Evolutionary conservation across 2,113 vertebrate genomes (phyloP), one percentile per base, ranked within the genome.

Genomic region (Herpailurus yagouaroundi): DNA sequence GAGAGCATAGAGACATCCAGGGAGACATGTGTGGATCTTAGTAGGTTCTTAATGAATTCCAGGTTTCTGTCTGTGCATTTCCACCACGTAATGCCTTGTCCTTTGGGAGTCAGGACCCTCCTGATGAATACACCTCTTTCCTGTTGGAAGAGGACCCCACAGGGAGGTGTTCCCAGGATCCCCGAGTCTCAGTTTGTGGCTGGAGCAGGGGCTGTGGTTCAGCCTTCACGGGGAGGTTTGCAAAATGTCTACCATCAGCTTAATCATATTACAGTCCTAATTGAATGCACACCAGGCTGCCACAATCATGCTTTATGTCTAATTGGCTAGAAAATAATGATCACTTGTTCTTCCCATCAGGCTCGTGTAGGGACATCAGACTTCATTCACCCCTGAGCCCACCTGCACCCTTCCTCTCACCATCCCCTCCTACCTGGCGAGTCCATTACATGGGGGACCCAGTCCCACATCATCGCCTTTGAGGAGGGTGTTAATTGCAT

Each of bases 381-480:
- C 48, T 8, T 29, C 27, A 29, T 50, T 86, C 64, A 25, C 21
- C 31, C 38, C 45, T 48, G 29, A 33, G 13, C 41, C 69, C 33
- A 16, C 60, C 79, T 85, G 15, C 5, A 16, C 0, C 14, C 16
- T 21, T 45, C 19, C 15, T 6, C 89, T 18, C 7, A 68, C 29
- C 18, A 16, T 3, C 6, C 55, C 52, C 31, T 93, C 64, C 25
- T 0, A 7, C 27, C 23, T 21, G 21, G 71, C 25, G 23, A 41
- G 31, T 1, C 31, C n/a, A 0, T 33, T 4, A 0, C 1, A 1
- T 11, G 5, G 3, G 41, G 36, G 38, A 41, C 2, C 27, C 45
- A 5, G 2, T 33, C 21, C 48, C 36, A 13, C 12, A 4, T 9
- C 19, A 3, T 0, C 2, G 23, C 29, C 4, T 52, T 27, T 11